A percentile compares a stretch with the other conserved stretches of the same genome.
These are phyloP conservation scores for Dendroctonus valens DNA, from an alignment of 1,140 invertebrate genomes.

Conservation along the genomic window DNA sequence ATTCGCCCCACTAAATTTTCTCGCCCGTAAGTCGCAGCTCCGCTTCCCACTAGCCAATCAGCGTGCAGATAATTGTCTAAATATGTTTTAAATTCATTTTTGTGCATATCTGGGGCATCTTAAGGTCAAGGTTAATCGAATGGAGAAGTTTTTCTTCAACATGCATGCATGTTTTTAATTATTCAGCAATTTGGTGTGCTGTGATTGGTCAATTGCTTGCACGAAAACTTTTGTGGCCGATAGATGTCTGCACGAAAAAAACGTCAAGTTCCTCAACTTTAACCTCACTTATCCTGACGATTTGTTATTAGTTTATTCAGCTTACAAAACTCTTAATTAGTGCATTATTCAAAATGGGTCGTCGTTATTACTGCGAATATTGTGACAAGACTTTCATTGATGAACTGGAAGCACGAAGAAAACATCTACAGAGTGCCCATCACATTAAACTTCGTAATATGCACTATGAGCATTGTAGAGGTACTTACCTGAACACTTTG, in stretches of 20 bases:
- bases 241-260: not conserved
- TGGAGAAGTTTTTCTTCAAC: no score
- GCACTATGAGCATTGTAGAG: slow-evolving; percentile 64
- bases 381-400: slow-evolving; percentile 68
- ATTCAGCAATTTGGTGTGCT: no score
- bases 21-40: no score
- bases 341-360: slow-evolving; percentile 54
- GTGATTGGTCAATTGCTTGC: no score
- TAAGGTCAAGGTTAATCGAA: no score
- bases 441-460: slow-evolving; percentile 61
- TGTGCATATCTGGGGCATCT: no score
- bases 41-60: no score
- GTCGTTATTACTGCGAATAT: slow-evolving; percentile 68
- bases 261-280: not conserved
- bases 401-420: slow-evolving; percentile 59
- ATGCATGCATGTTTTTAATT: no score
- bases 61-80: no score
- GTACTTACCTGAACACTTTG: slow-evolving; percentile 44
- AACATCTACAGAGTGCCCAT: slow-evolving; percentile 62
- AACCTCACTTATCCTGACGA: slow-evolving; percentile 1
- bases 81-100: no score
- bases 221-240: no score
- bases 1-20: no score
- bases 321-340: not conserved
- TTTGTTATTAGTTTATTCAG: slow-evolving; percentile 1